Percentiles rank a stretch among this genome's conserved stretches.
Conservation (phyloP, 2,113 vertebrate species). For the Burhinus oedicnemus region DNA sequence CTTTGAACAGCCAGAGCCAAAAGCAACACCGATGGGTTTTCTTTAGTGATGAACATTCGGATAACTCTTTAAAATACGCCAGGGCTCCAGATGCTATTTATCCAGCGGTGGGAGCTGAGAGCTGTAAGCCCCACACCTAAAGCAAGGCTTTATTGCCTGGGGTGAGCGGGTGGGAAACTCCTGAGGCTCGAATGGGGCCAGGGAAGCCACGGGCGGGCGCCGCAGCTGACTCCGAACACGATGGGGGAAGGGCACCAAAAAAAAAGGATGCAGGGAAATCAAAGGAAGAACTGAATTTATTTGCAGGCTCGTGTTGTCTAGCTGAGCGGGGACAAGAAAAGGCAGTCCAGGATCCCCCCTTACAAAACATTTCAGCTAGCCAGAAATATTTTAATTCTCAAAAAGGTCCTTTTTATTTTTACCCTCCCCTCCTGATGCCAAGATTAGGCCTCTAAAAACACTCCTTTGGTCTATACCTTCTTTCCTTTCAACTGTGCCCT, state of each 20-base stretch:
- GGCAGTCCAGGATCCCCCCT: background rate
- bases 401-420: background rate
- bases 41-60: background rate
- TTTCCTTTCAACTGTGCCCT: background rate
- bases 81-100: conserved; percentile 17
- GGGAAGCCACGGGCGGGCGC: background rate
- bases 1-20: background rate
- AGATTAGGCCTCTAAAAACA: background rate
- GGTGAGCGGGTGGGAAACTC: background rate
- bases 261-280: background rate
- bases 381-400: background rate
- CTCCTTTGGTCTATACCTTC: background rate
- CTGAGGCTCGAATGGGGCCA: background rate
- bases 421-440: background rate
- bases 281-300: conserved; percentile 1
- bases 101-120: background rate
- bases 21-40: background rate
- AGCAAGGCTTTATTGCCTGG: conserved; percentile 21
- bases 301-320: background rate
- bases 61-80: background rate
- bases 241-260: background rate
- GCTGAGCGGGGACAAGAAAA: background rate
- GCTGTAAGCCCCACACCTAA: background rate
- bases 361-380: background rate
- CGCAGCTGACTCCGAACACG: background rate